Base-by-base conservation (phyloP, 30 jellyfish, hydroid and myxozoan species). In the Cassiopea andromeda region DNA sequence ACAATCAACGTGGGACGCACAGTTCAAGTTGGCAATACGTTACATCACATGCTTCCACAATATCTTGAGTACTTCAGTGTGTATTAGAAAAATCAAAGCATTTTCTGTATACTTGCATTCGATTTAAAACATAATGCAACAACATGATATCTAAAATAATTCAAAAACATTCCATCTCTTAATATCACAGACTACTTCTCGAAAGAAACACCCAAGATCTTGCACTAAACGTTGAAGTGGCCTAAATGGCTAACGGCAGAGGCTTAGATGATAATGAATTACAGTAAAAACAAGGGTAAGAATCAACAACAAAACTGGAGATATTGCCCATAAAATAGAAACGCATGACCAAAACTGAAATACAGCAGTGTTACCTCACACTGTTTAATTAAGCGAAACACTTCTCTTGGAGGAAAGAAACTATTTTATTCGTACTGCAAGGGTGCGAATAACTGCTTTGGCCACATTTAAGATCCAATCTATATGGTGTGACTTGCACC, bases 151-250 rank as follows among this genome's bases (percentile, higher is more conserved):
- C 38, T 27, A 27, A 27, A 27, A 27, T 27, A 27, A 27, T 27
- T 27, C 38, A 27, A 27, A 27, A 27, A 27, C 38, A 27, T 58
- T 58, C 14, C 68, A 58, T 6, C n/a, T 70, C 38, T 70, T 8
- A 70, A 12, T 70, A 70, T 70, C 27, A 12, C 79, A 43, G 6
- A 14, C 38, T 38, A 27, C 27, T 70, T 50, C 15, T 2, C 38
- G 46, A 18, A 19, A 70, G 79, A 70, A 70, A 19, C 54, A 70
- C 38, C 79, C 79, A 70, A 70, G 10, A 70, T 70, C 79, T 19
- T 14, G 73, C 73, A 13, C 43, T 4, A 7, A 64, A 27, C 15
- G 43, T 4, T 17, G 27, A 64, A 2, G 43, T 64, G 2, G 8
- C 73, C 73, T 64, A 9, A 6, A 58, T 14, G 68, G 68, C 68